Evolutionary conservation across 2,888 invertebrate genomes (phyloP).

Genomic region (Dione juno): DNA sequence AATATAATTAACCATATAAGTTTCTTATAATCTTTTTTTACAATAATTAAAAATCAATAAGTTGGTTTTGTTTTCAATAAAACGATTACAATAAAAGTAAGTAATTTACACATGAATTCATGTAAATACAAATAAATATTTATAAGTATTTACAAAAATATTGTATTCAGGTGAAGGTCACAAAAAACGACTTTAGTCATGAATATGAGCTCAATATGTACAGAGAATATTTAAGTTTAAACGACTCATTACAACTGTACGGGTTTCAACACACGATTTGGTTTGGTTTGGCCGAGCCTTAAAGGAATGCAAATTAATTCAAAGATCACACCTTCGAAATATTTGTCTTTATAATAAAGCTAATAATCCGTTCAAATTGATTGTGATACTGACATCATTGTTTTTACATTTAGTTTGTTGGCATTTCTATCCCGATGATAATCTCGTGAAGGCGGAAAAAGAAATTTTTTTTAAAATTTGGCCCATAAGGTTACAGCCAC

Average conservation of each 20-base stretch:
- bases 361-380: slow-evolving; percentile 10
- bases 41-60: neutral
- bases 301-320: slow-evolving; percentile 27
- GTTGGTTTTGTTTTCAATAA: neutral
- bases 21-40: neutral
- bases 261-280: slow-evolving; percentile 7
- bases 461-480: no score
- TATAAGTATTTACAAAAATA: slow-evolving; percentile 32
- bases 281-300: neutral
- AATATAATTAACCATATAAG: neutral
- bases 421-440: neutral
- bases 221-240: slow-evolving; percentile 16
- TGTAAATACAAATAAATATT: neutral
- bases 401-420: neutral
- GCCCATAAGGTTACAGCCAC: no score
- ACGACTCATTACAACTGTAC: slow-evolving; percentile 16
- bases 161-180: slow-evolving; percentile 45
- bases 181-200: slow-evolving; percentile 35
- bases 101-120: neutral
- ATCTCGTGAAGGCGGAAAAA: no score
- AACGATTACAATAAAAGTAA: neutral
- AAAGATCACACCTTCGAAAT: slow-evolving; percentile 18
- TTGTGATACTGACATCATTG: slow-evolving; percentile 18
- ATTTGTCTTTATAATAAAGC: slow-evolving; percentile 8
- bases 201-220: slow-evolving; percentile 37